phyloP scores from a whole-genome alignment of 2,888 invertebrate genomes.

The Brachypalpus laphriformis region DNA sequence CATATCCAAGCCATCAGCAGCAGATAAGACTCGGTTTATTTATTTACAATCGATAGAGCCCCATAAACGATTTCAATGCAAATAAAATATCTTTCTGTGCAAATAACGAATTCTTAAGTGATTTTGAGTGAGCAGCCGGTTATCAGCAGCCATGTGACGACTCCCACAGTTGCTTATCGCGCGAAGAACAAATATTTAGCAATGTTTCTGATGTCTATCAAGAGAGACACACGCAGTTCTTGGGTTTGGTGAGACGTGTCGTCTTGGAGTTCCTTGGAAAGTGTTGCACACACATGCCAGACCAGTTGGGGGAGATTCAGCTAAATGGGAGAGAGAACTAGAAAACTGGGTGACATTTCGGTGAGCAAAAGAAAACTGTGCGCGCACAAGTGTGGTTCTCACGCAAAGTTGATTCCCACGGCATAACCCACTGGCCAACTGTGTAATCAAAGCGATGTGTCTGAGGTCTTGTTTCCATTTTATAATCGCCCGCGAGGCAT shows the following conservation, averaged over 20 bases:
- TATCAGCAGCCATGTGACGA: slow-evolving; percentile 27
- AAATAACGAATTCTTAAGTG: slow-evolving; percentile 28
- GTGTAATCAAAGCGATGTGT: slow-evolving; percentile 34
- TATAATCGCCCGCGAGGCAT: not conserved
- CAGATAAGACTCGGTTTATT: slow-evolving; percentile 28
- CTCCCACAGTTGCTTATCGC: slow-evolving; percentile 64
- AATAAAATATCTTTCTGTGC: slow-evolving; percentile 18
- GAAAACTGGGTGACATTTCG: slow-evolving; percentile 41
- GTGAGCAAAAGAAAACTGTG: slow-evolving; percentile 18
- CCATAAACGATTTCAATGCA: slow-evolving; percentile 21
- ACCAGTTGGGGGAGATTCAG: slow-evolving; percentile 47
- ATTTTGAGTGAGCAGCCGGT: slow-evolving; percentile 1
- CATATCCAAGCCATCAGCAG: not conserved
- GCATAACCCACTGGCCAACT: slow-evolving; percentile 40
- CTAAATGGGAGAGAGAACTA: not conserved
- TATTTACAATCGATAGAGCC: slow-evolving; percentile 27
- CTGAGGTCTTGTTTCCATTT: not conserved
- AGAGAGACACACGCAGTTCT: slow-evolving; percentile 4
- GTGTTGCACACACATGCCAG: slow-evolving; percentile 10
- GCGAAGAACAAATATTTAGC: slow-evolving; percentile 50
- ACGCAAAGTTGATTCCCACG: slow-evolving; percentile 48
- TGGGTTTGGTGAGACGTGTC: not conserved
- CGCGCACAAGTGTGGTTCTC: slow-evolving; percentile 60
- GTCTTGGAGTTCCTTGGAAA: slow-evolving; percentile 7
- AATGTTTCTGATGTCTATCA: slow-evolving; percentile 32